Evolutionary conservation across 2,113 vertebrate genomes (phyloP), one percentile per base, ranked within the genome.

Genomic region (Puma concolor): DNA sequence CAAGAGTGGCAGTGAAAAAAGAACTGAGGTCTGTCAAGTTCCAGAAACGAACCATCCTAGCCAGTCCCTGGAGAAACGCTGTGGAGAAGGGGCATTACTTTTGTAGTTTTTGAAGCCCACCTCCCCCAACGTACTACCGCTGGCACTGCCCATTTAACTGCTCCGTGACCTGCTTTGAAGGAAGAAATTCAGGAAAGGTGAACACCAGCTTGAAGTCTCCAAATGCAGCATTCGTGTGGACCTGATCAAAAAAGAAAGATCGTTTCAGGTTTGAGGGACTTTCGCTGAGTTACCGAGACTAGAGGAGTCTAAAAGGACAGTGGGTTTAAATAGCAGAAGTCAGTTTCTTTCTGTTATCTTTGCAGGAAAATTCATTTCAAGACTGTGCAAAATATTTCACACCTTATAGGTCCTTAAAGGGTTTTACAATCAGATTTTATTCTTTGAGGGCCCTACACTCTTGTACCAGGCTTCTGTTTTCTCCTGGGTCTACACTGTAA

Each of bases 1-100:
- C 64, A 80, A 91, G 87, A 95, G n/a, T 88, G 94, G 74, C 57
- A 85, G 94, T 71, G 57, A 83, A 80, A 97, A 97, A 94, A 76
- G 94, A 95, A 96, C 54, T 71, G 69, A 98, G 48, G 74, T 96
- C 90, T 97, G 88, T 95, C 84, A 94, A 94, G 88, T 95, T 81
- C 36, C 74, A 76, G 90, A 87, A 94, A 96, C 72, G 84, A 92
- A 92, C 66, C 80, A 87, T 93, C 63, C 36, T 19, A 66, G 86
- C 4, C 50, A 72, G 84, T 95, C 95, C 54, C 95, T 52, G 21
- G 96, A 94, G 94, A 96, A 94, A 94, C 60, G n/a, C 41, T 48
- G 1, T 8, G 48, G 36, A 96, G 94, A 88, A 79, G 29, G 44
- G 74, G 21, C 94, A 94, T 72, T 72, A 44, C 83, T 84, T 96